These are phyloP conservation scores for Hesperia comma DNA, from an alignment of 2,888 invertebrate genomes.

Conservation along the genomic window DNA sequence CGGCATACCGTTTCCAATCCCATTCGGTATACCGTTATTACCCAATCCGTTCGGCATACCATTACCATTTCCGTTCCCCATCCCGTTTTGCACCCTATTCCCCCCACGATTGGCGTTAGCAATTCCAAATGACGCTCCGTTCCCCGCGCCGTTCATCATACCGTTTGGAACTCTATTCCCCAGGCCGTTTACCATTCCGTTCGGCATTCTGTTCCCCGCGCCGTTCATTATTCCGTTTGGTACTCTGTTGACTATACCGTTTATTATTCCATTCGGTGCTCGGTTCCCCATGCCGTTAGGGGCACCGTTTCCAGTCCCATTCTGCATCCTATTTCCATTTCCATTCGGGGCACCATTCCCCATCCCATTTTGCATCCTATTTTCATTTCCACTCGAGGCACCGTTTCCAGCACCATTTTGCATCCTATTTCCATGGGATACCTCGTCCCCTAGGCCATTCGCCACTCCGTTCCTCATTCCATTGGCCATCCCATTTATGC, in stretches of 20 bases:
- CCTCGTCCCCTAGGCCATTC: background rate
- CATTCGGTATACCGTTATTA: background rate
- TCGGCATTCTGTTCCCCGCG: background rate
- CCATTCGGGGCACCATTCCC: background rate
- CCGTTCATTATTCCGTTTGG: background rate
- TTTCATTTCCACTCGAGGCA: background rate
- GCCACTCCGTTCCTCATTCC: background rate
- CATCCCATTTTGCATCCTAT: background rate
- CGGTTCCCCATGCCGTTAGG: background rate
- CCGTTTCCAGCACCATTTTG: background rate
- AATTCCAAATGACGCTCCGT: background rate
- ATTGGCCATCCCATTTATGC: background rate
- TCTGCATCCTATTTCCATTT: background rate
- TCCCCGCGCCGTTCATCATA: background rate
- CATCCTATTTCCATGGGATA: background rate
- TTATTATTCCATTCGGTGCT: background rate
- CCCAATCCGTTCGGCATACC: background rate
- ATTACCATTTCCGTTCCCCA: background rate
- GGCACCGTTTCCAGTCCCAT: background rate
- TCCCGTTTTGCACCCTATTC: background rate
- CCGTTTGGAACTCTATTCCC: constrained; percentile 8
- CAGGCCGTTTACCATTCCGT: background rate
- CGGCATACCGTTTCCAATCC: constrained; percentile 1
- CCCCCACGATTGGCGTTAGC: background rate
- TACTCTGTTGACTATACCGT: background rate